Evolutionary conservation across 2,113 vertebrate species (phyloP).

Genomic region (Alaudala cheleensis): DNA sequence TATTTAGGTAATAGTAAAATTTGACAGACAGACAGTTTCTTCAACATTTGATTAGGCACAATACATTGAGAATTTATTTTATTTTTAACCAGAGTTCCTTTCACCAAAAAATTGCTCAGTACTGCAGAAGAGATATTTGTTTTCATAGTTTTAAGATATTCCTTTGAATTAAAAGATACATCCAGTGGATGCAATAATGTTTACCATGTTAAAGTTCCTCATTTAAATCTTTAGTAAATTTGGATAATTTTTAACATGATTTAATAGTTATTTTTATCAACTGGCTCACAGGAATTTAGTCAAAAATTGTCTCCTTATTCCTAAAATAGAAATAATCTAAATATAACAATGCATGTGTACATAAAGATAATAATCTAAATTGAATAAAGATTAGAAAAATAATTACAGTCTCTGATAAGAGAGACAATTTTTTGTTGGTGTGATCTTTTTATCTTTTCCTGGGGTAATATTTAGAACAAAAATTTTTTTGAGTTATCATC

Average conservation of each 20-base stretch:
- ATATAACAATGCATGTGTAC: background rate
- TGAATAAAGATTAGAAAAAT: background rate
- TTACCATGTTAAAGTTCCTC: background rate
- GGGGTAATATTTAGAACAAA: background rate
- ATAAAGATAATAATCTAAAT: background rate
- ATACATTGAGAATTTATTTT: background rate
- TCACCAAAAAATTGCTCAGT: background rate
- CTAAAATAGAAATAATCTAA: background rate
- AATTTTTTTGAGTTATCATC: background rate
- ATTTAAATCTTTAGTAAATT: background rate
- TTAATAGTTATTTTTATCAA: background rate
- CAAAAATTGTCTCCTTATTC: background rate
- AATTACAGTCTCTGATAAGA: background rate
- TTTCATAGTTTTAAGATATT: background rate
- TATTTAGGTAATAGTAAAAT: background rate
- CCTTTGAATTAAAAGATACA: background rate
- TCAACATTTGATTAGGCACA: background rate
- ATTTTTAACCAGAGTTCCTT: background rate
- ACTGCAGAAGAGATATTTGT: background rate
- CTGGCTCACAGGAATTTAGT: background rate
- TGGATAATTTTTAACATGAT: background rate
- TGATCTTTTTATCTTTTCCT: background rate
- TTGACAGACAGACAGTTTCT: background rate
- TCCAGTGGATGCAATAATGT: background rate
- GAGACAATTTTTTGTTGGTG: background rate